Percentiles rank a stretch among this genome's conserved stretches.
phyloP scores from a whole-genome alignment of 1,140 invertebrate genomes.

The Leucophenga varia region DNA sequence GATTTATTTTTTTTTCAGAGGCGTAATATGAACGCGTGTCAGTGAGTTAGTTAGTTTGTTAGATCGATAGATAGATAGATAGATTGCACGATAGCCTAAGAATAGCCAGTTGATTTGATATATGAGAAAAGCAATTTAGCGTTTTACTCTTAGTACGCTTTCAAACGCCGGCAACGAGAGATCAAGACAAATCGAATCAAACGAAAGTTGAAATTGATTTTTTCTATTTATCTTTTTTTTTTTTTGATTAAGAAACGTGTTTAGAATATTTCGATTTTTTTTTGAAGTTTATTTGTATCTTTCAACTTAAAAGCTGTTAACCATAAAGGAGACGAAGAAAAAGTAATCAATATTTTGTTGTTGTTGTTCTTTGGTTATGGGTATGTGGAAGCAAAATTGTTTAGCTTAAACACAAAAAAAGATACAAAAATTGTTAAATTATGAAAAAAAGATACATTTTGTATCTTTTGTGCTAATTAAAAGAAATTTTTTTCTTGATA shows the following conservation, averaged over 20 bases:
- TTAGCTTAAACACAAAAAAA: background rate
- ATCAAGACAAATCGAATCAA: too few species aligned
- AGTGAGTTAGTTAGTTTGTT: too few species aligned
- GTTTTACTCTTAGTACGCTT: conserved; percentile 36
- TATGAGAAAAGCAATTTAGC: conserved; percentile 47
- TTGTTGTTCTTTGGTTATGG: conserved; percentile 18
- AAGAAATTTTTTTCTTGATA: conserved; percentile 13
- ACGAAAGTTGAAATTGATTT: conserved; percentile 5
- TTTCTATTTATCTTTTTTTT: background rate
- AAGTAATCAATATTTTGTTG: conserved; percentile 14
- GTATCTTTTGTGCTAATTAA: too few species aligned
- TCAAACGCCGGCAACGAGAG: conserved; percentile 23
- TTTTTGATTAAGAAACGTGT: background rate
- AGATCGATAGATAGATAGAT: too few species aligned
- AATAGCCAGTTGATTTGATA: conserved; percentile 30
- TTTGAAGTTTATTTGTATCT: too few species aligned
- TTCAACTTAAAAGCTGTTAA: too few species aligned
- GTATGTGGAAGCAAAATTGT: conserved; percentile 23
- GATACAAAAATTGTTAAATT: conserved; percentile 14
- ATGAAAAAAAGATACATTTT: too few species aligned
- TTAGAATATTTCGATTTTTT: too few species aligned
- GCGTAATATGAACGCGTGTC: conserved; percentile 16
- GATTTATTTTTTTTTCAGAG: conserved; percentile 18
- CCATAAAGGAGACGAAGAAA: conserved; percentile 6
- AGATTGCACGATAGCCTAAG: too few species aligned